Base-by-base conservation (phyloP, 2,888 invertebrate species). In the Allolobophora icterica region DNA sequence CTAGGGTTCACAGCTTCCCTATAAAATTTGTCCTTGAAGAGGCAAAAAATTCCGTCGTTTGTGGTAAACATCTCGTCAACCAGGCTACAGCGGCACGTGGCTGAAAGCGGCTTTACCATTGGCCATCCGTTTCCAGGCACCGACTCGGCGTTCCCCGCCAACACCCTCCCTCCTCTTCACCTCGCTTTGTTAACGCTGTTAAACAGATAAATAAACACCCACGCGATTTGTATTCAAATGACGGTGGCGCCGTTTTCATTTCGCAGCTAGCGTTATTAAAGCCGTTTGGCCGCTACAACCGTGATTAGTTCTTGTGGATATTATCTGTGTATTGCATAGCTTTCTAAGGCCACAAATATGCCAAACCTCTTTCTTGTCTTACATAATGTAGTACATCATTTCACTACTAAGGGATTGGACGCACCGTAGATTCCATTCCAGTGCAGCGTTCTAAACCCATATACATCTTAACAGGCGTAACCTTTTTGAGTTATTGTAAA, bases 71-170 rank as follows among this genome's bases (percentile, higher is more conserved):
- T n/a, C 71, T 30, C 30, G 1, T n/a, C 71, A 71, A 0, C n/a
- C 4, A 71, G 71, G 71, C 71, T 8, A 71, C 0, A 30, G n/a
- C n/a, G n/a, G 17, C 71, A 71, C 71, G 71, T 71, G 71, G 13
- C 71, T 71, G 71, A 71, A 71, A 71, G 8, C 71, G n/a, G 71
- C 8, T 8, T 11, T 71, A 6, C 30, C n/a, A 71, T 71, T 71
- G 71, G 71, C 71, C 17, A 71, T 71, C 71, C n/a, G 71, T 71
- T 71, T 71, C 71, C 71, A 71, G 71, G 71, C 71, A n/a, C 71
- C 71, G 13, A 71, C 71, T 71, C 8, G 6, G 71, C 71, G 13
- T 71, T n/a, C 0, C 8, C 71, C n/a, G n/a, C n/a, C 71, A 52
- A 52, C 71, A 71, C 11, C 71, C 71, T n/a, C 30, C 71, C 71